A percentile compares a stretch with the other conserved stretches of the same genome.
Evolutionary conservation across 2,113 vertebrate genomes (phyloP).

Genomic region (Sander vitreus): DNA sequence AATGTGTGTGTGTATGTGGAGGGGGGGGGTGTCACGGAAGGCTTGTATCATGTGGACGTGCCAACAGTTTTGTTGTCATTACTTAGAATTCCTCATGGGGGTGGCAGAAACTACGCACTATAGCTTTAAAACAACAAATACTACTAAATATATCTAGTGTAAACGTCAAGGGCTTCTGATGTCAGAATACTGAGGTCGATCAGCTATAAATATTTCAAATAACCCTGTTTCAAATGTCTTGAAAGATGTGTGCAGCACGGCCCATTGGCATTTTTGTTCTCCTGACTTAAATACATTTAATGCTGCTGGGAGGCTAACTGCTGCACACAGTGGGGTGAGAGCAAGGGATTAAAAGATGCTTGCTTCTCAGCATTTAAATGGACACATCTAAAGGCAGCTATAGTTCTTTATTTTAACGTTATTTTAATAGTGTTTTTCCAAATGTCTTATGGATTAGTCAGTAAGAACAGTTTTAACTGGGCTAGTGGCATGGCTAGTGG

Average conservation of each 20-base stretch:
- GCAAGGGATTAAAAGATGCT: not conserved
- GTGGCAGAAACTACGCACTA: too few species aligned
- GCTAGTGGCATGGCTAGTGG: not conserved
- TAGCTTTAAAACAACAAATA: not conserved
- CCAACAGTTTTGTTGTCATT: too few species aligned
- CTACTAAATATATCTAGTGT: not conserved
- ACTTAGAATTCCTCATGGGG: too few species aligned
- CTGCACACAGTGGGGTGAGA: not conserved
- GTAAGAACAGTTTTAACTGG: not conserved
- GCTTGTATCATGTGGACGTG: too few species aligned
- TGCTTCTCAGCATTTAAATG: not conserved
- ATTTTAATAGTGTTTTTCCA: not conserved
- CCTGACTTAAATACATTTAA: not conserved
- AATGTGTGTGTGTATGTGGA: too few species aligned
- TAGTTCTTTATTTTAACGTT: not conserved
- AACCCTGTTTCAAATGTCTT: conserved; percentile 5
- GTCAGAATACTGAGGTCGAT: not conserved
- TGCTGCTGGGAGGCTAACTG: conserved; percentile 6
- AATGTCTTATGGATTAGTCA: not conserved
- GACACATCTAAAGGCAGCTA: not conserved
- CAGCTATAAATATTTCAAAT: conserved; percentile 3
- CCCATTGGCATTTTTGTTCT: not conserved
- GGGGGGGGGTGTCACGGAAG: too few species aligned
- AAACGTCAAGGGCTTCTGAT: too few species aligned
- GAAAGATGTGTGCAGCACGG: not conserved